Base-by-base conservation (phyloP, 2,113 vertebrate genomes). In the Bubalus kerabau region DNA sequence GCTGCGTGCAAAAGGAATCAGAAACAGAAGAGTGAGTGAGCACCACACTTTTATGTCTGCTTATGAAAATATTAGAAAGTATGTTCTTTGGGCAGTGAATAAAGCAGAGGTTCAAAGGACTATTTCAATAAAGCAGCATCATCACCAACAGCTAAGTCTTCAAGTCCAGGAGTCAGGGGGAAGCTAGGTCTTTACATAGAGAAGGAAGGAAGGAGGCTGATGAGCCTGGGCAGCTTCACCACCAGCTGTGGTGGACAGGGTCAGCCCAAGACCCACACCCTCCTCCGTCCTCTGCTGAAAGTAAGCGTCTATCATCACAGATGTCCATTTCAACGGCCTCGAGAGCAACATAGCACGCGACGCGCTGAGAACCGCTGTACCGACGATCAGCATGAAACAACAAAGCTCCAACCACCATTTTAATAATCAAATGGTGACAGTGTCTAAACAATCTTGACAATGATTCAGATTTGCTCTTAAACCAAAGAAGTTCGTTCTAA, bases 351-450 rank as follows among this genome's bases (percentile, higher is more conserved):
- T 1, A 24, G 48, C 23, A 3, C 14, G 30, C 1, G 11, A 43
- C 24, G 26, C 3, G 10, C 87, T 13, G 3, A 21, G 84, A 21
- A 9, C 1, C 6, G 3, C 76, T 6, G 11, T 1, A 16, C 60
- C 2, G 4, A 17, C 0, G 0, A 19, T 0, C 12, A 5, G 16
- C 0, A 28, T 0, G 1, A 30, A 30, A 30, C 54, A 1, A 9
- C 23, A 8, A 19, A 50, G n/a, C 12, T 10, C 40, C 0, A 16
- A n/a, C 52, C 16, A 0, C n/a, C 4, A 2, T 15, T 23, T 12
- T 43, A 74, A 43, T 6, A 7, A 10, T 13, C 36, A 6, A 36
- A 36, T 1, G 2, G 12, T 1, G 10, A 6, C 1, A 2, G 17
- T 6, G 28, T 26, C 1, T 21, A 23, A 3, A 43, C 32, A 6